A percentile compares a stretch with the other conserved stretches of the same genome.
Conservation (phyloP, 2,797 vertebrate genomes). For the Tympanoctomys barrerae region DNA sequence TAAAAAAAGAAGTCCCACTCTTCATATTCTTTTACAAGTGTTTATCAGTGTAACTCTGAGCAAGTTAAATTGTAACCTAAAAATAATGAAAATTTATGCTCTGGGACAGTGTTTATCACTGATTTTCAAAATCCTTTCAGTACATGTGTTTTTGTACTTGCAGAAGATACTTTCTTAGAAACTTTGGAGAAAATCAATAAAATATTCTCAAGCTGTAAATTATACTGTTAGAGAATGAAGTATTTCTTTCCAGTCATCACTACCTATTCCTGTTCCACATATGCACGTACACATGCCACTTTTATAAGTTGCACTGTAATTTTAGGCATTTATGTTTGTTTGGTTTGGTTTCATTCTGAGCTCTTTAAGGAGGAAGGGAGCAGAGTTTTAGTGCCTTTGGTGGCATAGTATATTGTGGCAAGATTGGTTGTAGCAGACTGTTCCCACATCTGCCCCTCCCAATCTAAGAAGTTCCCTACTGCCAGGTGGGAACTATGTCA, state of each 20-base stretch:
- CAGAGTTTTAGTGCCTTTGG: conserved; percentile 1
- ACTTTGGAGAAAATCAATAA: background rate
- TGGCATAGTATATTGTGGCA: background rate
- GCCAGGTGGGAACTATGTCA: background rate
- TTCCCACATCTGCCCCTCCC: background rate
- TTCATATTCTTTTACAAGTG: conserved; percentile 44
- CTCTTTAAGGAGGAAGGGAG: background rate
- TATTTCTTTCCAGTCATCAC: background rate
- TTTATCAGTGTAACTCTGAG: conserved; percentile 41
- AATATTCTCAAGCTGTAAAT: conserved; percentile 23
- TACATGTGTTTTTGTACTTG: background rate
- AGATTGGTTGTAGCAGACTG: conserved; percentile 25
- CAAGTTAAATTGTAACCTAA: conserved; percentile 20
- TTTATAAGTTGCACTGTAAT: conserved; percentile 42
- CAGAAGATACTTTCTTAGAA: conserved; percentile 42
- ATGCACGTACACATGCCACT: background rate
- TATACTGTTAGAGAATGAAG: conserved; percentile 22
- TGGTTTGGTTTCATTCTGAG: conserved; percentile 49
- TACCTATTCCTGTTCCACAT: background rate
- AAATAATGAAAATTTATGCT: conserved; percentile 48
- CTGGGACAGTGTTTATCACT: background rate
- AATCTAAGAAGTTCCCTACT: background rate
- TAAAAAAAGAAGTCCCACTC: background rate
- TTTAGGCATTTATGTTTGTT: conserved; percentile 58
- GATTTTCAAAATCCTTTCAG: background rate